Evolutionary conservation across 2,113 vertebrate species (phyloP), one percentile per base, ranked within the genome.

Genomic region (Microtus montanus): DNA sequence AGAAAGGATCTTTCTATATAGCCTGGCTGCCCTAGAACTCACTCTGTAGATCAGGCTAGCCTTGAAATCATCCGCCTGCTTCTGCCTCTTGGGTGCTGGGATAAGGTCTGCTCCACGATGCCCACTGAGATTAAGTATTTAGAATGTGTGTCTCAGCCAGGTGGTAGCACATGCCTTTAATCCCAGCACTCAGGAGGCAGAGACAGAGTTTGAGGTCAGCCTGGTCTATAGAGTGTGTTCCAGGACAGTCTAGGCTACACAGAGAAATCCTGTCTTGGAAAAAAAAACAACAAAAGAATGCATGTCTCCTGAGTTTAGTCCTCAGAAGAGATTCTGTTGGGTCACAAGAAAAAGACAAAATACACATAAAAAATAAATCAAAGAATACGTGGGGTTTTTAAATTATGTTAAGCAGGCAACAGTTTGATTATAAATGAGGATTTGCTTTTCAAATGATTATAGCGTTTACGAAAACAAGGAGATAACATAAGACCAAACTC

Each of bases 401-500:
- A 15, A 93, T 88, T 96, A 78, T 61, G 63, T 87, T 80, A 85
- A 70, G 63, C 61, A 89, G 68, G 68, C 61, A 75, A 93, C 58
- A 90, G 28, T 95, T 91, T 91, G 52, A 30, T 91, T 94, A 79
- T 70, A 95, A 94, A 80, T 73, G 28, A 93, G 58, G 30, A 92
- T 82, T 71, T 94, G 79, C 52, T 80, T 92, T 92, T 95, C 71
- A 94, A 92, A n/a, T 77, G 58, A 95, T 86, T 78, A 75, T 20
- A 73, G 70, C 9, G 58, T 95, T 95, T 85, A 74, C 44, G 66
- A 87, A 96, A 95, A 90, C 71, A 96, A 92, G 19, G 44, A 52
- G 91, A 73, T 68, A 58, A 61, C 49, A 1, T 44, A 90, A 82
- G 66, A 77, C 47, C 15, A 30, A 92, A 93, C 24, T 92, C 61